Conservation (phyloP, 2,888 invertebrate species). For the Siphonodentalium dalli region DNA sequence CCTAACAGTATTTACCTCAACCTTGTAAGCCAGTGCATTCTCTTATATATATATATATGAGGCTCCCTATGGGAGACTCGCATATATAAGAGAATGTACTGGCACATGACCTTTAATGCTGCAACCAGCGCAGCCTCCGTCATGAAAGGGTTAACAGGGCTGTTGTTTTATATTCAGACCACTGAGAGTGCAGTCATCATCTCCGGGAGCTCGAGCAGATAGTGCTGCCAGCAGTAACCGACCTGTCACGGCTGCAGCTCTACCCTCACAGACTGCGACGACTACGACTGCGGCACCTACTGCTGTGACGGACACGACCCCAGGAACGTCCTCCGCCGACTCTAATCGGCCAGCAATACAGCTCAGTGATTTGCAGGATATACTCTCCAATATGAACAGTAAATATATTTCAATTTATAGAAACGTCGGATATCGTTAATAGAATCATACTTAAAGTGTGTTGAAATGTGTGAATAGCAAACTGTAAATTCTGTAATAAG, state of each 20-base stretch:
- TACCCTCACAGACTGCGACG: constrained; percentile 61
- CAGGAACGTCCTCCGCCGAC: constrained; percentile 59
- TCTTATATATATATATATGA: too few species aligned
- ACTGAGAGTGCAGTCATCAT: constrained; percentile 56
- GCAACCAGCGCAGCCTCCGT: too few species aligned
- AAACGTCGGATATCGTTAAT: too few species aligned
- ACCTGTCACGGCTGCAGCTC: constrained; percentile 58
- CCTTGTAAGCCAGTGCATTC: too few species aligned
- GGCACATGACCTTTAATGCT: too few species aligned
- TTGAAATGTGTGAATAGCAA: too few species aligned
- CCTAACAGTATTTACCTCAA: too few species aligned
- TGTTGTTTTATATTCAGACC: constrained; percentile 38
- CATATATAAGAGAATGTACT: too few species aligned
- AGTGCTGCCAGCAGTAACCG: constrained; percentile 42
- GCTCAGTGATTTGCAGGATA: constrained; percentile 84
- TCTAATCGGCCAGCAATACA: constrained; percentile 69
- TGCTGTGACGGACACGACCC: constrained; percentile 37
- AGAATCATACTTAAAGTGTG: too few species aligned
- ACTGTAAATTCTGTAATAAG: too few species aligned
- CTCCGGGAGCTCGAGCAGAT: constrained; percentile 52
- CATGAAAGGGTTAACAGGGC: background rate
- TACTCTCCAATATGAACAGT: constrained; percentile 74
- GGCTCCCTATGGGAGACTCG: too few species aligned
- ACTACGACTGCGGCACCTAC: constrained; percentile 36
- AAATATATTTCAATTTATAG: too few species aligned